Conservation (phyloP, 2,113 vertebrate genomes). For the Mirza zaza region DNA sequence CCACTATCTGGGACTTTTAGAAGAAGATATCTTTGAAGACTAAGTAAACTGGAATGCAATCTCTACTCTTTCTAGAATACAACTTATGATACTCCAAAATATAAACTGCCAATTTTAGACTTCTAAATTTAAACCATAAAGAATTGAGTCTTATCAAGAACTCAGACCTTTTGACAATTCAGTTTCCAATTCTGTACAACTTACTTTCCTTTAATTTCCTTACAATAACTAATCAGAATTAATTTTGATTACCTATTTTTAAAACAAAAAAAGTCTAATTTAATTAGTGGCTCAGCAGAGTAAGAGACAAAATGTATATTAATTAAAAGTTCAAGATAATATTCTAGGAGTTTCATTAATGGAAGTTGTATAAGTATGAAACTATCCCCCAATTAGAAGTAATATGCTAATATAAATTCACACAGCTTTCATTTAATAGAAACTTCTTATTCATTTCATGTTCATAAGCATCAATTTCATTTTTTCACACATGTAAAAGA, state of each 20-base stretch:
- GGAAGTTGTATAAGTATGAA: not conserved
- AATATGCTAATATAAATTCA: slow-evolving; percentile 39
- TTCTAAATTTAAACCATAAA: slow-evolving; percentile 1
- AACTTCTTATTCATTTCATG: slow-evolving; percentile 31
- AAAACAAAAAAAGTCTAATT: slow-evolving; percentile 44
- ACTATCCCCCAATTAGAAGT: not conserved
- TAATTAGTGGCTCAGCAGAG: not conserved
- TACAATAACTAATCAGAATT: not conserved
- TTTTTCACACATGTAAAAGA: slow-evolving; percentile 27
- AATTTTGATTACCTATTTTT: slow-evolving; percentile 51
- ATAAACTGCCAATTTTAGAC: slow-evolving; percentile 15
- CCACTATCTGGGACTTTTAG: not conserved
- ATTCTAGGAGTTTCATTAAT: slow-evolving; percentile 53
- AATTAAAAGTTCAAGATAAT: slow-evolving; percentile 52
- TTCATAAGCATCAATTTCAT: slow-evolving; percentile 2
- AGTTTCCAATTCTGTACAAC: slow-evolving; percentile 12
- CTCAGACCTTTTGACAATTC: not conserved
- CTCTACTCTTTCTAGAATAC: slow-evolving; percentile 4
- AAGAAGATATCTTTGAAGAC: slow-evolving; percentile 24
- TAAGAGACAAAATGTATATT: slow-evolving; percentile 43
- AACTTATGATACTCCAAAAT: slow-evolving; percentile 2
- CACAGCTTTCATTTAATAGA: slow-evolving; percentile 38
- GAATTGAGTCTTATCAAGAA: not conserved
- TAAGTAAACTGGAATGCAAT: not conserved
- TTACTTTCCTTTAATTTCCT: not conserved